phyloP scores from a whole-genome alignment of 2,797 vertebrate species.

The Danio aesculapii region DNA sequence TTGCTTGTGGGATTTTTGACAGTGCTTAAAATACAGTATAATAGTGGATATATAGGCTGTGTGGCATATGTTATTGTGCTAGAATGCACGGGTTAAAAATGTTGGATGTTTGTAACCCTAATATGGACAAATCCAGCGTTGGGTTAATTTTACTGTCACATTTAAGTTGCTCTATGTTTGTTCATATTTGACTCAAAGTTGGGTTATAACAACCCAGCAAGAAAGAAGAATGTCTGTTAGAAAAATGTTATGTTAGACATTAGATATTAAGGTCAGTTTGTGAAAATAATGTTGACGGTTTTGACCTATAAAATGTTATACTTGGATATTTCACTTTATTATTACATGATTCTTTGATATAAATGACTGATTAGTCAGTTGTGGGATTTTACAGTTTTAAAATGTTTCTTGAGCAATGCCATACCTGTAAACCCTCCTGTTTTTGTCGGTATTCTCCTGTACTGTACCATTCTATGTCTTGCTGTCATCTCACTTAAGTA shows the following conservation, averaged over 20 bases:
- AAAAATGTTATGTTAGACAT: too few relatives aligned
- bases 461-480: too few relatives aligned
- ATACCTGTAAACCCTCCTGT: too few relatives aligned
- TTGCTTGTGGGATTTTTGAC: constrained; percentile 54
- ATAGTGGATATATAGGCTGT: not conserved
- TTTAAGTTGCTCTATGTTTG: too few relatives aligned
- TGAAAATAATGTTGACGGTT: not conserved
- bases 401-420: not conserved
- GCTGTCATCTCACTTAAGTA: too few relatives aligned
- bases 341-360: not conserved
- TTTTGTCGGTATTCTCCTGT: too few relatives aligned
- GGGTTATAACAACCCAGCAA: too few relatives aligned
- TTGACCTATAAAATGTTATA: not conserved
- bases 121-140: too few relatives aligned
- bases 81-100: not conserved
- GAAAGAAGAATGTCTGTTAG: too few relatives aligned
- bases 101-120: too few relatives aligned
- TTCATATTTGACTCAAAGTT: too few relatives aligned
- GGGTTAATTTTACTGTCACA: too few relatives aligned
- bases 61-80: not conserved
- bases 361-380: not conserved
- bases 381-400: not conserved
- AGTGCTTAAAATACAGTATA: constrained; percentile 22
- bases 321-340: not conserved
- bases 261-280: not conserved